phyloP scores from a whole-genome alignment of 2,113 vertebrate species.

The Saimiri boliviensis region DNA sequence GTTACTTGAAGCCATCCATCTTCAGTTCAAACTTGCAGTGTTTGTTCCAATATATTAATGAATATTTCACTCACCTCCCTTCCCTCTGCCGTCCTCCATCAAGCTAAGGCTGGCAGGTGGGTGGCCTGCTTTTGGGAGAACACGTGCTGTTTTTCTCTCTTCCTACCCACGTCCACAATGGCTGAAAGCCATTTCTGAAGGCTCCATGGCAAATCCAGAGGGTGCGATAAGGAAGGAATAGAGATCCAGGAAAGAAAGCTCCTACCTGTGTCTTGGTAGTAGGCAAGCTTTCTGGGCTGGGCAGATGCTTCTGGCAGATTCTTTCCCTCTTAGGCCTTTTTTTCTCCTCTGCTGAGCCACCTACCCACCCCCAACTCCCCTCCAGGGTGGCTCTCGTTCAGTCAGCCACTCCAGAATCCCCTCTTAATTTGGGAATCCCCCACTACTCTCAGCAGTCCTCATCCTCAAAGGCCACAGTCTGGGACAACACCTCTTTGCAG shows the following conservation, averaged over 20 bases:
- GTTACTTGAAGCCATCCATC: background rate
- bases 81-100: background rate
- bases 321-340: background rate
- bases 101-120: background rate
- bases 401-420: background rate
- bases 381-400: background rate
- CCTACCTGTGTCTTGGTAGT: background rate
- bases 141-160: background rate
- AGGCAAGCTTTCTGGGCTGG: background rate
- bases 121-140: background rate
- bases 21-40: background rate
- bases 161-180: background rate
- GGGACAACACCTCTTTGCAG: background rate
- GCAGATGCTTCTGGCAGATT: background rate
- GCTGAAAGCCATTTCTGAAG: background rate
- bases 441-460: slow-evolving; percentile 79
- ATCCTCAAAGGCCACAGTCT: background rate
- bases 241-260: background rate
- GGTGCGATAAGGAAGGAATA: background rate
- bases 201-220: background rate
- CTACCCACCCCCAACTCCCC: background rate
- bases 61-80: background rate
- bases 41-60: background rate
- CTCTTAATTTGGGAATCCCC: background rate
- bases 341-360: background rate